Evolutionary conservation across 2,888 invertebrate species (phyloP), one percentile per base, ranked within the genome.

Genomic region (Mamestra brassicae): DNA sequence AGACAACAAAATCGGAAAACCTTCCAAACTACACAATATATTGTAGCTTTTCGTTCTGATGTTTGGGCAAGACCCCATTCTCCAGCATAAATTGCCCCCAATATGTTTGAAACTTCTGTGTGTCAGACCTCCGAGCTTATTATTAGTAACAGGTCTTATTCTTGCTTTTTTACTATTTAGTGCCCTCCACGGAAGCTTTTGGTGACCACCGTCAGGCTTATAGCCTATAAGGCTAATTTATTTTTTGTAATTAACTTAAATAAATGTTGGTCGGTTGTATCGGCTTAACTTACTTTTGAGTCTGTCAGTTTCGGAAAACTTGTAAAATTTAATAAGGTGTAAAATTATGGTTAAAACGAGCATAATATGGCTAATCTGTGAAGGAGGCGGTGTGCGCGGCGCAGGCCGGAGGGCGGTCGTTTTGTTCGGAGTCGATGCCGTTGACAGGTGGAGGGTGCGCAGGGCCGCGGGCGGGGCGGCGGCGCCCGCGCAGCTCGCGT

Each of bases 401-500:
- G 83, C 86, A 77, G 81, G 85, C 87, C 85, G 63, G 86, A 87
- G 88, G 88, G 89, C 85, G 86, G 89, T 90, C 87, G 87, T 91
- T 90, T 89, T 89, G 88, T 90, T 88, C 81, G 74, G 74, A 68
- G 85, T 85, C 84, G 84, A 84, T 85, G 88, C 87, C 86, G 92
- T 87, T 92, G 93, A 92, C 93, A 93, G 92, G 92, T 93, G 92
- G 88, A 90, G 90, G 91, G 90, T 88, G 88, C 89, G 71, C 87
- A 87, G 88, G 89, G 90, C 89, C 80, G 90, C 85, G 90, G 84
- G 89, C 85, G 88, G 88, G 89, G 86, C 89, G 87, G 88, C 91
- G 93, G 94, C 94, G 95, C 95, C 95, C 95, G 95, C 94, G 94
- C 94, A 91, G 87, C 95, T 95, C 95, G 96, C 96, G 96, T 95